Base-by-base conservation (phyloP, 2,113 vertebrate genomes). In the Micromys minutus region DNA sequence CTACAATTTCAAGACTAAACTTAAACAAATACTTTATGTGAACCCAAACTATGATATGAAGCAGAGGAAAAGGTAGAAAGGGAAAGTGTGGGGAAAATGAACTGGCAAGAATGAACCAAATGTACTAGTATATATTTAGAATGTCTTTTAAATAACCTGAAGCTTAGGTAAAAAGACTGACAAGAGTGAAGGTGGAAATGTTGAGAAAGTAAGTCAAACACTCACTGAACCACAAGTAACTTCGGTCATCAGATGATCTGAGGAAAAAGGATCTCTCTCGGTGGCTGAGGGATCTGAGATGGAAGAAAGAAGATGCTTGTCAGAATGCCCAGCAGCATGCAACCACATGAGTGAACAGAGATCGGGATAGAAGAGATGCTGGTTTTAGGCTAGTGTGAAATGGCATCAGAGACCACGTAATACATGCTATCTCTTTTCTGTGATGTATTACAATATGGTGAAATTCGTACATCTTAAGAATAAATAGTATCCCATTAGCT, bases 271-370 rank as follows among this genome's bases (percentile, higher is more conserved):
- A 16, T 65, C 47, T 67, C 34, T 45, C 9, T 3, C 13, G 9
- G 24, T 0, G 4, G 5, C 31, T n/a, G 34, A 39, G 2, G 4
- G 19, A 11, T 67, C 26, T 45, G 3, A 67, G 0, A 2, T 3
- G 8, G 15, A 7, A 59, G 42, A 59, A 8, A 8, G 15, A 21
- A 55, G 3, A 19, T 29, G 52, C 47, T 42, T n/a, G 2, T 22
- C 26, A 24, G 31, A 39, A 4, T 52, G 39, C 13, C 31, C 0
- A 59, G 21, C 3, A 36, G 34, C 17, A 29, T 34, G 17, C 6
- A 4, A 42, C 13, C 36, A 7, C 36, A 1, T 8, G 7, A 77
- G 5, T 7, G 31, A 10, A 11, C 29, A 11, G n/a, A 45, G 21
- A 77, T 12, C 31, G 50, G 26, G 71, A 61, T 29, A 69, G 7